phyloP scores from a whole-genome alignment of 2,797 vertebrate genomes.

The Pangasius mekongensis region DNA sequence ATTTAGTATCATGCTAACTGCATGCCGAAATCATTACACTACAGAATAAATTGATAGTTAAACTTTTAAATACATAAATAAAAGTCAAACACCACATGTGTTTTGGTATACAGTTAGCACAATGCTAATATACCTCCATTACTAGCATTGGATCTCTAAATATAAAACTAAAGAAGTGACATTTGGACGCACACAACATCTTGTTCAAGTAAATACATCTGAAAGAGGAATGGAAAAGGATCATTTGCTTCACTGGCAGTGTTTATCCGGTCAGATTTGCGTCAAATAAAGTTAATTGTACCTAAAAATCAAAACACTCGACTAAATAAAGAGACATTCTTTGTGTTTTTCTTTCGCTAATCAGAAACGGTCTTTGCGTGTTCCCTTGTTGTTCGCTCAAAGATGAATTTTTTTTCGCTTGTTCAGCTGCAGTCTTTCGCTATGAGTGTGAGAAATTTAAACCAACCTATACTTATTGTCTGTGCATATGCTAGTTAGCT shows the following conservation, averaged over 20 bases:
- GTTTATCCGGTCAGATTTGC: neutral
- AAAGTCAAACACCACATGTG: neutral
- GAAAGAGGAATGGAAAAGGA: neutral
- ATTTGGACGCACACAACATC: neutral
- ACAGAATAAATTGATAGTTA: neutral
- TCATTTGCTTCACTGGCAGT: neutral
- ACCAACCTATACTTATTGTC: neutral
- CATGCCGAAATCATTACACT: neutral
- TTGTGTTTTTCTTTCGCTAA: neutral
- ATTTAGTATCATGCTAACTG: neutral
- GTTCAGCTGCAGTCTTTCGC: neutral
- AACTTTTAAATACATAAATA: neutral
- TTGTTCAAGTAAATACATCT: neutral
- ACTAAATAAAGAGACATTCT: neutral
- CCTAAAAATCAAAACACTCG: neutral
- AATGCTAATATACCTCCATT: neutral
- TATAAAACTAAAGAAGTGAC: neutral
- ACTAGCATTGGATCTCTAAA: neutral
- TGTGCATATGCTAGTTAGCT: neutral
- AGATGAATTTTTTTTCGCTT: neutral
- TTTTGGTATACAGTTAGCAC: neutral
- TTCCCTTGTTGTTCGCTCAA: neutral
- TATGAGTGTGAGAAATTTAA: neutral
- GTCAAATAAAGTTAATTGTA: neutral
- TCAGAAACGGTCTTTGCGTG: neutral